Evolutionary conservation across 1,140 invertebrate species (phyloP), one percentile per base, ranked within the genome.

Genomic region (fruit fly (Drosophila melanogaster)): DNA sequence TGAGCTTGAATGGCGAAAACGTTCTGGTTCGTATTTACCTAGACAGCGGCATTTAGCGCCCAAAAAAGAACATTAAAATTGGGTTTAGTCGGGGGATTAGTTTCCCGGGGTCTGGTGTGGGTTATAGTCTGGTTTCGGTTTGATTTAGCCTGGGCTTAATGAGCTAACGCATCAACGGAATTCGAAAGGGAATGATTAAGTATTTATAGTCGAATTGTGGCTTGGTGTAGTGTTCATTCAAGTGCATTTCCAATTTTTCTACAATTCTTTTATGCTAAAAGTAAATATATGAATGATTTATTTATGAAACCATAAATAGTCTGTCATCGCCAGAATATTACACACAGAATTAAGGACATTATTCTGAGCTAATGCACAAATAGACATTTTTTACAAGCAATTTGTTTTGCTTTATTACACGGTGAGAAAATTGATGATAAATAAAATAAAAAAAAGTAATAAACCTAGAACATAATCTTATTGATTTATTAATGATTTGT

Each of bases 21-120:
- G 73, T 77, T 67, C 49, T 53, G 43, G 35, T 59, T 65, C 60
- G 79, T 79, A 64, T 89, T 89, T 87, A 87, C 79, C 83, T 87
- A 79, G 66, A 69, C 69, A 67, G 64, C 65, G 71, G 79, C 65
- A 89, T 79, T 89, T 89, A 79, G 62, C 71, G 54, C 35, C 44
- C 37, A 24, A 49, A 70, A 54, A 69, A 26, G 19, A 33, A 35
- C 79, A 69, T 84, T 73, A 79, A 87, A 79, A 66, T 46, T 46
- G 50, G 55, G 43, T 17, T 51, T 53, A 33, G 56, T 26, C 30
- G 40, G 40, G 41, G 26, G 47, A 61, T 51, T 49, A 77, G 59
- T 56, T 50, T 43, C 44, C 35, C 38, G n/a, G 22, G 49, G n/a
- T 11, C 17, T 14, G 11, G 12, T 22, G 14, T 17, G 38, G 33